phyloP scores from a whole-genome alignment of 2,797 vertebrate species.

The Chromobotia macracanthus region DNA sequence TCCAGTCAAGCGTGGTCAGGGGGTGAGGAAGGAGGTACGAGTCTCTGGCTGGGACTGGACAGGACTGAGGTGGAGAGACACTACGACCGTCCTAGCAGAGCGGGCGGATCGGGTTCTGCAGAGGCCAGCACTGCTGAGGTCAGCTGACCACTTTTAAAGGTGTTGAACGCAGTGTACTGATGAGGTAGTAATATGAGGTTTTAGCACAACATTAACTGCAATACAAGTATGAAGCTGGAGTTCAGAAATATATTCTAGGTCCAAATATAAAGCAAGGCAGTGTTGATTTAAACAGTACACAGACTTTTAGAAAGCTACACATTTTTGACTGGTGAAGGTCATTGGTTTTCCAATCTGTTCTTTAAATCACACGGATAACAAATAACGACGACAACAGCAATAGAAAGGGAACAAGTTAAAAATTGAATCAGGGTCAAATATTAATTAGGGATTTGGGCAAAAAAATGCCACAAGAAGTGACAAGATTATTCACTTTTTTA shows the following conservation, averaged over 20 bases:
- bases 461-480: no score
- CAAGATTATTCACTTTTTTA: no score
- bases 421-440: no score
- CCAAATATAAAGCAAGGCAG: background rate
- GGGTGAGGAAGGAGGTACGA: constrained; percentile 35
- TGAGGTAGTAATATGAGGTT: constrained; percentile 33
- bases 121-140: no score
- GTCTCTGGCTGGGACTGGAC: constrained; percentile 39
- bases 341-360: no score
- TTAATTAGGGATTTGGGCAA: no score
- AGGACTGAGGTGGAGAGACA: constrained; percentile 24
- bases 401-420: no score
- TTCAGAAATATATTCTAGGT: no score
- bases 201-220: constrained; percentile 20
- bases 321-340: background rate
- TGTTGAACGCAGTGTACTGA: constrained; percentile 8
- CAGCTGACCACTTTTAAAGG: constrained; percentile 50
- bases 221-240: background rate
- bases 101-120: constrained; percentile 39
- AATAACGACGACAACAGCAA: no score
- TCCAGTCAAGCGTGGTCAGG: constrained; percentile 26
- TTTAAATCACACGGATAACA: no score
- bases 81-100: constrained; percentile 14
- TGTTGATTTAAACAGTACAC: background rate
- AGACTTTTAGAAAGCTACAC: no score